Base-by-base conservation (phyloP, 1,140 invertebrate genomes). In the Lutraria rhynchaena region DNA sequence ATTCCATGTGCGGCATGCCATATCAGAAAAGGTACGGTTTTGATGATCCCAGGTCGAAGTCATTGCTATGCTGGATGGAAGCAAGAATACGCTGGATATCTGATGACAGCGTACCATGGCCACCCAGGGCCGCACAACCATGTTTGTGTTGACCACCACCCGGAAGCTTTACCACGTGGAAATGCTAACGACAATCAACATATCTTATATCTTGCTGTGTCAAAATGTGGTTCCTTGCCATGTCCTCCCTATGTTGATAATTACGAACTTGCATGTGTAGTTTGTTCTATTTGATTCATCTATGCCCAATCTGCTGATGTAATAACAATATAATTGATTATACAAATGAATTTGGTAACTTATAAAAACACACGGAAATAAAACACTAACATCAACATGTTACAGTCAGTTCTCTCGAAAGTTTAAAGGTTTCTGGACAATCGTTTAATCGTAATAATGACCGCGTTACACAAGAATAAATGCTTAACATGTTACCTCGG, bases 221-320 rank as follows among this genome's bases (percentile, higher is more conserved):
- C 61, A 0, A n/a, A 1, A 5, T 85, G 85, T 49, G 84, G 86
- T 3, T 67, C 71, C n/a, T 67, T 88, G 2, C 82, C 81, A 1
- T 85, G 85, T 70, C 86, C 86, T 0, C 76, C 76, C 2, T 87
- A 85, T 60, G 37, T 76, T n/a, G 19, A 76, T 17, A 76, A 82
- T 0, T 24, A 75, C 15, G 85, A 84, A 49, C 22, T 87, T 2
- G 78, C 83, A 0, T 88, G 87, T 65, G 84, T 81, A 37, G 85
- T 88, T 1, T 88, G 87, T 58, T 53, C 83, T n/a, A n/a, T n/a
- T n/a, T n/a, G n/a, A n/a, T n/a, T n/a, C n/a, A n/a, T n/a, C n/a
- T n/a, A n/a, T n/a, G n/a, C n/a, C n/a, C n/a, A n/a, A n/a, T n/a
- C n/a, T n/a, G n/a, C n/a, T n/a, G n/a, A n/a, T n/a, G n/a, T n/a